These are phyloP conservation scores for Megamerina dolium DNA, from an alignment of 2,888 invertebrate species.

Conservation along the genomic window DNA sequence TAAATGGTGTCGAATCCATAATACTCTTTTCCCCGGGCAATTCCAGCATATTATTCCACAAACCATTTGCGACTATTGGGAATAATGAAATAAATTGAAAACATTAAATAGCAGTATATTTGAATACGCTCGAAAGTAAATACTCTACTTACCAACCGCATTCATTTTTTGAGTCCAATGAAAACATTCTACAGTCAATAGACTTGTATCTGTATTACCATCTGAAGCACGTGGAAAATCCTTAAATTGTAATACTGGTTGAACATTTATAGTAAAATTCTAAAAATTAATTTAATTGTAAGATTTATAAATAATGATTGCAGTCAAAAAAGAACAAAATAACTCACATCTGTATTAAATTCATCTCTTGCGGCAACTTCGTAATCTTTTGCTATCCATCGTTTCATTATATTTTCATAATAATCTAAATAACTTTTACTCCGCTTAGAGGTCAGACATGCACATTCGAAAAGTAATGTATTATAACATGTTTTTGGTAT, in stretches of 20 bases:
- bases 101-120: no score
- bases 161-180: conserved; percentile 59
- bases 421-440: conserved; percentile 35
- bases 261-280: conserved; percentile 57
- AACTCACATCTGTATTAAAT: conserved; percentile 44
- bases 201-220: conserved; percentile 51
- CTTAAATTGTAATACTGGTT: conserved; percentile 51
- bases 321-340: no score
- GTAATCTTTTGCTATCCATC: conserved; percentile 54
- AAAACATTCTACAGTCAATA: conserved; percentile 58
- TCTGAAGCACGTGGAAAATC: conserved; percentile 46
- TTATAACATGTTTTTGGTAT: conserved; percentile 48
- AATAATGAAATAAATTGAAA: no score
- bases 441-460: conserved; percentile 54
- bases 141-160: conserved; percentile 49
- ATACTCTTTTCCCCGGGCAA: conserved; percentile 49
- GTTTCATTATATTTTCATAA: conserved; percentile 50
- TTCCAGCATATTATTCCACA: conserved; percentile 60
- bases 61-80: conserved; percentile 52
- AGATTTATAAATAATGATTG: neutral
- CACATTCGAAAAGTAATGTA: conserved; percentile 52
- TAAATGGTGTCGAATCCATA: conserved; percentile 30
- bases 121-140: neutral
- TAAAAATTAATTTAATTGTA: conserved; percentile 28
- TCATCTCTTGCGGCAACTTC: conserved; percentile 50